These are phyloP conservation scores for Falco cherrug DNA, from an alignment of 2,797 vertebrate species.

Conservation along the genomic window DNA sequence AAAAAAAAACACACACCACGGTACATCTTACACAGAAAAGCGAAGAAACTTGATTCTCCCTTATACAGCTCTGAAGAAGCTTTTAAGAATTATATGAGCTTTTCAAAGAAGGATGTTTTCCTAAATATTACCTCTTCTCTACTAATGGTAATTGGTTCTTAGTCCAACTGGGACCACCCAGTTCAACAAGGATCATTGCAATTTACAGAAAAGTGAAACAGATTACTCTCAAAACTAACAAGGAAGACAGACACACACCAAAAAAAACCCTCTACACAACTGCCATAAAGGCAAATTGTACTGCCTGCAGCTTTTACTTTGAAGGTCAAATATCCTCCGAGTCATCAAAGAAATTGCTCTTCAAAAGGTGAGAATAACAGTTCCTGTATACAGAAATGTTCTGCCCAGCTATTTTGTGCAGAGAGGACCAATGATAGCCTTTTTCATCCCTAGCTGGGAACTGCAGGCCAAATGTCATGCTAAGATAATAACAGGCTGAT, in stretches of 20 bases:
- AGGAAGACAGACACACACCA: background rate
- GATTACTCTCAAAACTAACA: slow-evolving; percentile 19
- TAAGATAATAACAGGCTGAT: slow-evolving; percentile 52
- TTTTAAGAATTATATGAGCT: background rate
- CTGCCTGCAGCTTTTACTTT: slow-evolving; percentile 53
- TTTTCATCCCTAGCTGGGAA: slow-evolving; percentile 49
- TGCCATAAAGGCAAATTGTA: slow-evolving; percentile 26
- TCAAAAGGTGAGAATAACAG: slow-evolving; percentile 60
- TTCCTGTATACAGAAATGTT: slow-evolving; percentile 22
- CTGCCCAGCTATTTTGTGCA: slow-evolving; percentile 55
- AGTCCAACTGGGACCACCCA: background rate
- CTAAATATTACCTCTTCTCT: background rate
- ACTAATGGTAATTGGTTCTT: background rate
- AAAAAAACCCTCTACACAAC: background rate
- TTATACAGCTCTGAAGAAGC: background rate
- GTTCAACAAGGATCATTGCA: background rate
- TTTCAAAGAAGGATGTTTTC: background rate
- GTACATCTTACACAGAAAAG: background rate
- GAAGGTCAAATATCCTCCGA: slow-evolving; percentile 56
- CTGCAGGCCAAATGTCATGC: slow-evolving; percentile 55
- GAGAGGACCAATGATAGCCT: slow-evolving; percentile 50
- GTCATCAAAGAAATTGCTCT: slow-evolving; percentile 52
- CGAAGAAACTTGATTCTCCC: background rate
- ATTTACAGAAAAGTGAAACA: background rate
- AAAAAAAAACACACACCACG: background rate